These are phyloP conservation scores for Cephus pygmeus DNA, from an alignment of 2,888 invertebrate species.

Conservation along the genomic window DNA sequence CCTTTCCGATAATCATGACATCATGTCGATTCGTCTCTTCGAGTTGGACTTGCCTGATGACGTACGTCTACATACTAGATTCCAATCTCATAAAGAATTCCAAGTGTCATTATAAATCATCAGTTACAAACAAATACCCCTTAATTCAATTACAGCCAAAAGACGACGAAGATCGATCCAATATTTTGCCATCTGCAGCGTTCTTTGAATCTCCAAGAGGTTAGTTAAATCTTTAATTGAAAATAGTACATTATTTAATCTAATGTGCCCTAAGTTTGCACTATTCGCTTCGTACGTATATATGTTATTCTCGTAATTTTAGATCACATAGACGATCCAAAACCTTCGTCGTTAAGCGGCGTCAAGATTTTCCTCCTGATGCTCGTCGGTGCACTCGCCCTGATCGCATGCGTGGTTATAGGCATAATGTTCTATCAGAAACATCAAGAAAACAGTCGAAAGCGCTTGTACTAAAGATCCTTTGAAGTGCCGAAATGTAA, in stretches of 20 bases:
- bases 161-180: conserved; percentile 78
- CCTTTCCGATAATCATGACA: conserved; percentile 95
- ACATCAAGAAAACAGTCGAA: conserved; percentile 87
- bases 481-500: neutral
- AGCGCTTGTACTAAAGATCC: conserved; percentile 79
- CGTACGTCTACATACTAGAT: conserved; percentile 59
- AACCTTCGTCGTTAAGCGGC: conserved; percentile 87
- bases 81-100: neutral
- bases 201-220: conserved; percentile 89
- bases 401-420: conserved; percentile 86
- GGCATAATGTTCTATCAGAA: conserved; percentile 95
- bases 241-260: neutral
- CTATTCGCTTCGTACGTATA: no score
- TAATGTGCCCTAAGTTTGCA: neutral
- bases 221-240: conserved; percentile 45
- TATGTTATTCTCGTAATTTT: conserved; percentile 26
- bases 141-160: conserved; percentile 67
- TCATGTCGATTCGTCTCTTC: conserved; percentile 90
- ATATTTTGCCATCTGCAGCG: conserved; percentile 89
- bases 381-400: conserved; percentile 83
- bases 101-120: no score
- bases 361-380: conserved; percentile 91
- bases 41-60: conserved; percentile 85
- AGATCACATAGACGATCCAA: conserved; percentile 90
- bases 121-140: no score